Base-by-base conservation (phyloP, 1,140 invertebrate genomes). In the Bombus polaris region DNA sequence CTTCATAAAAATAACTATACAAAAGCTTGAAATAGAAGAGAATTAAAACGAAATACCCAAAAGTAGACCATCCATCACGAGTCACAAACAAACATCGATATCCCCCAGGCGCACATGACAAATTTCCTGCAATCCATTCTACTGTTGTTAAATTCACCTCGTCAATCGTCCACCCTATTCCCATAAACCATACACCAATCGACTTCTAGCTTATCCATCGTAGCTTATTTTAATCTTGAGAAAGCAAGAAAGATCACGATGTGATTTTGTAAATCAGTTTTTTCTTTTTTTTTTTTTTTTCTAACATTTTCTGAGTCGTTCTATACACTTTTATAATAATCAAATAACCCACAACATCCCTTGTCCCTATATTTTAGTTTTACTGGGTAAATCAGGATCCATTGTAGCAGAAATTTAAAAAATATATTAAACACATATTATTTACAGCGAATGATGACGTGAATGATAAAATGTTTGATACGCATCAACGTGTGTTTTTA, bases 61-160 rank as follows among this genome's bases (percentile, higher is more conserved):
- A 78, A 78, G n/a, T 42, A 39, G 37, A 62, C 57, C 75, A 78
- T 78, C 75, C 75, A 78, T 78, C 75, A 78, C 37, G 57, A 25
- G 37, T 39, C 57, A n/a, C 75, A 65, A 78, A 78, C 75, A 65
- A 65, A 42, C 75, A 65, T 78, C 75, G 35, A 78, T 78, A 78
- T 65, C 75, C 37, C 57, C 37, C 25, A 22, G 12, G 75, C 37
- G 37, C 12, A 10, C 57, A 62, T 78, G 75, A 78, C 75, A 78
- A 78, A 78, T 78, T 32, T 44, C 62, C 57, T 32, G 57, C 75
- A 13, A 78, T 78, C 59, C 37, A 42, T 65, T 78, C 37, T 18
- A 12, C 75, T n/a, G 35, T 78, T n/a, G 35, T 78, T 78, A 42
- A 77, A 77, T 42, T 77, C 57, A 77, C 35, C 53, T 39, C 37